Conservation (phyloP, 2,888 invertebrate species). For the Phlogophora meticulosa region DNA sequence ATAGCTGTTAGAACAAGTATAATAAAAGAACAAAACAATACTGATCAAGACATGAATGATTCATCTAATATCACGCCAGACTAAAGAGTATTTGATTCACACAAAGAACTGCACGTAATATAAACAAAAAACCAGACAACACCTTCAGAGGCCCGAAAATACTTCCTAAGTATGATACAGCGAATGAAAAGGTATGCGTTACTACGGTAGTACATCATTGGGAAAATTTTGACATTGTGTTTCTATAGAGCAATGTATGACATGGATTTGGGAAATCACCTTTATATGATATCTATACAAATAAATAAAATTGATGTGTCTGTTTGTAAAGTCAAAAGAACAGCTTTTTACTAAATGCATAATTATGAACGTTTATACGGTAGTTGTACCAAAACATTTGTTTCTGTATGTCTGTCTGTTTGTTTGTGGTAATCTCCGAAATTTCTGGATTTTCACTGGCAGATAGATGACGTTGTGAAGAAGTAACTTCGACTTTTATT, state of each 20-base stretch:
- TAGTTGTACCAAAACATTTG: no score
- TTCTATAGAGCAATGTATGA: conserved; percentile 29
- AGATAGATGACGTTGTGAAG: no score
- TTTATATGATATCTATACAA: no score
- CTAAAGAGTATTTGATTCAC: conserved; percentile 67
- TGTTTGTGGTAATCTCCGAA: no score
- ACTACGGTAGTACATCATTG: conserved; percentile 14
- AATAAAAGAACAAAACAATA: conserved; percentile 57
- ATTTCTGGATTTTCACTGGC: no score
- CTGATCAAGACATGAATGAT: conserved; percentile 73
- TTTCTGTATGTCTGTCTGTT: no score
- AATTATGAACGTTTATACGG: no score
- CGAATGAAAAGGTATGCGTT: conserved; percentile 19
- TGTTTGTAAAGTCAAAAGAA: no score
- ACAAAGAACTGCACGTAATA: conserved; percentile 74
- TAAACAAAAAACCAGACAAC: conserved; percentile 76
- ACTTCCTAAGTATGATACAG: conserved; percentile 45
- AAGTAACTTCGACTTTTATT: no score
- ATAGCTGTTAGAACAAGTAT: conserved; percentile 22
- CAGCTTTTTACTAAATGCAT: no score
- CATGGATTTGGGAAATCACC: conserved; percentile 14
- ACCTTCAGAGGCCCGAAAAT: conserved; percentile 73
- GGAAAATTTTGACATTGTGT: conserved; percentile 3
- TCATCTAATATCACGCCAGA: conserved; percentile 77
- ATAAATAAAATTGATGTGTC: no score